Base-by-base conservation (phyloP, 1,140 invertebrate genomes). In the Microvelia longipes region DNA sequence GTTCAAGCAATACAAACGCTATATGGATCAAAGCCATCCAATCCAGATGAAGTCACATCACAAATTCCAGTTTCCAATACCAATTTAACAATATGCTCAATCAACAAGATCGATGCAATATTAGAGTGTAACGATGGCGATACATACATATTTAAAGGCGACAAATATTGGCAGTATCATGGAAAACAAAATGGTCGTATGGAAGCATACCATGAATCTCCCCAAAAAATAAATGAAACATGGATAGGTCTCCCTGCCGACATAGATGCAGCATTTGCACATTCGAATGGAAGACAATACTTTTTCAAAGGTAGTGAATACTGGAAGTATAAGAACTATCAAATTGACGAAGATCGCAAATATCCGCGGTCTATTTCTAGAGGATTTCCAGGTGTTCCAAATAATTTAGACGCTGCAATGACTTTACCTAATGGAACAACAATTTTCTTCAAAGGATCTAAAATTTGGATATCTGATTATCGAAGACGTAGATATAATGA, bases 401-500 rank as follows among this genome's bases (percentile, higher is more conserved):
- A 93, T 77, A 89, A 96, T 78, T 78, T 98, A 35, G 94, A 97
- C 76, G 91, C 93, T 2, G 93, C 91, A 0, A 87, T 95, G 76
- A 92, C 96, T 0, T 97, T 91, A 66, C 94, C 94, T 64, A 97
- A 98, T 78, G 93, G 93, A 73, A 96, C 96, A 78, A 95, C 96
- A 69, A 97, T 96, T 79, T 96, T 97, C 84, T 94, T 89, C 80
- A 96, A 94, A 81, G 91, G 91, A 11, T 84, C 87, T 68, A 90
- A 95, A 78, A 97, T 97, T 83, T 98, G 94, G 93, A 85, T 92
- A 74, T 97, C 94, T 77, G 92, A 96, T 78, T 92, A 80, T 94
- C 94, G 13, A 94, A 94, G 77, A 85, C 88, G n/a, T n/a, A n/a
- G n/a, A n/a, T n/a, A n/a, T n/a, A n/a, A n/a, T n/a, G n/a, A n/a